Evolutionary conservation across 2,888 invertebrate species (phyloP).

Genomic region (Harmothoe impar): DNA sequence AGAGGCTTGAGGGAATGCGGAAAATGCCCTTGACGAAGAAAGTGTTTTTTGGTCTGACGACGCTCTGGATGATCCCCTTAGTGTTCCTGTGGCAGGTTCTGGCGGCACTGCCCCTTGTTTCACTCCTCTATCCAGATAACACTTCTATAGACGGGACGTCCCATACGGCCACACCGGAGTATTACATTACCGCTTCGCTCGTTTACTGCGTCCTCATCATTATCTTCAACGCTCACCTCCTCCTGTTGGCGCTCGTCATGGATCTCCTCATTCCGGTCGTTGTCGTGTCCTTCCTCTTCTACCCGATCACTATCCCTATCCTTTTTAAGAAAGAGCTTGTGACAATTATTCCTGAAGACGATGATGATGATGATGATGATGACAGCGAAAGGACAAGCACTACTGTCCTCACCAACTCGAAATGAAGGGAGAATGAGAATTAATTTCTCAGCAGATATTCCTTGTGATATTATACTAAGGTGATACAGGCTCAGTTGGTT

Average conservation of each 20-base stretch:
- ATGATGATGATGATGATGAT: no score
- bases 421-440: no score
- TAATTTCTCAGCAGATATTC: no score
- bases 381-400: no score
- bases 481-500: no score
- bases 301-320: slow-evolving; percentile 20
- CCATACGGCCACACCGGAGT: background rate
- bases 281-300: slow-evolving; percentile 26
- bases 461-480: no score
- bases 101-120: background rate
- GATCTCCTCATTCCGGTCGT: background rate
- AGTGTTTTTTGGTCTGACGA: slow-evolving; percentile 62
- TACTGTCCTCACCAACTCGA: no score
- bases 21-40: slow-evolving; percentile 54
- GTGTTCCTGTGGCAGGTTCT: slow-evolving; percentile 64
- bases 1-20: slow-evolving; percentile 59
- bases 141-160: background rate
- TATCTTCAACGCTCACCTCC: slow-evolving; percentile 44
- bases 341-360: background rate
- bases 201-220: background rate
- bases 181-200: background rate
- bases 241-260: background rate
- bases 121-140: background rate
- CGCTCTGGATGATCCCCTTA: slow-evolving; percentile 43
- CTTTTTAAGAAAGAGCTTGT: slow-evolving; percentile 36